Evolutionary conservation across 2,888 invertebrate genomes (phyloP).

Genomic region (Philereme transversata): DNA sequence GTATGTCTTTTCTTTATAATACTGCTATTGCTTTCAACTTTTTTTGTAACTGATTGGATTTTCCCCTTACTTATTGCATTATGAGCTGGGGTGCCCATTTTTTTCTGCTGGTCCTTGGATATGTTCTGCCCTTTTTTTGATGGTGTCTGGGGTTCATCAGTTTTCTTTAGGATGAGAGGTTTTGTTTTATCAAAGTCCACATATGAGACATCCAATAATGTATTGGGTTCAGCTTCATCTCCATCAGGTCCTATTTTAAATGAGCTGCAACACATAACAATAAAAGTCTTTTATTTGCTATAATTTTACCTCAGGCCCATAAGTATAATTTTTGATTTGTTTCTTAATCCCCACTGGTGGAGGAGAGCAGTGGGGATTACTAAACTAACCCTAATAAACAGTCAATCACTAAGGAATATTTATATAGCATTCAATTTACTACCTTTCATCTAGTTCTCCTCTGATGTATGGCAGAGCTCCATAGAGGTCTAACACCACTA

Average conservation of each 20-base stretch:
- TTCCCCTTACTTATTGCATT: conserved; percentile 44
- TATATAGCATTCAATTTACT: conserved; percentile 9
- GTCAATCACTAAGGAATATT: too few species aligned
- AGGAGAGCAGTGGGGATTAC: too few species aligned
- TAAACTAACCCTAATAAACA: too few species aligned
- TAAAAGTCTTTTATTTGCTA: background rate
- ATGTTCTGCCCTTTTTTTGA: conserved; percentile 42
- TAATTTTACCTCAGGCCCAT: background rate
- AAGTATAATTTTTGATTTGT: too few species aligned
- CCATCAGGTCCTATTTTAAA: conserved; percentile 57
- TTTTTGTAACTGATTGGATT: conserved; percentile 43
- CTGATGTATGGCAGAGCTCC: conserved; percentile 86
- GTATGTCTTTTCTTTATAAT: conserved; percentile 56
- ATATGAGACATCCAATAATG: conserved; percentile 61
- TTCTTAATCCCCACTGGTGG: too few species aligned
- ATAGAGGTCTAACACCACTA: conserved; percentile 83
- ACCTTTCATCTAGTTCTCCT: conserved; percentile 83
- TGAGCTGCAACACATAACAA: conserved; percentile 52
- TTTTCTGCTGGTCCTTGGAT: conserved; percentile 43
- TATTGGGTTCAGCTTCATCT: conserved; percentile 56
- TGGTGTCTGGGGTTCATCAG: conserved; percentile 50
- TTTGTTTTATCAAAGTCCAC: conserved; percentile 76
- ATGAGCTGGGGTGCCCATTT: conserved; percentile 24
- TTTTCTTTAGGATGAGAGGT: conserved; percentile 58
- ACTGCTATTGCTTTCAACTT: conserved; percentile 49